Conservation (phyloP, 2,888 invertebrate genomes). For the Corbicula japonica region DNA sequence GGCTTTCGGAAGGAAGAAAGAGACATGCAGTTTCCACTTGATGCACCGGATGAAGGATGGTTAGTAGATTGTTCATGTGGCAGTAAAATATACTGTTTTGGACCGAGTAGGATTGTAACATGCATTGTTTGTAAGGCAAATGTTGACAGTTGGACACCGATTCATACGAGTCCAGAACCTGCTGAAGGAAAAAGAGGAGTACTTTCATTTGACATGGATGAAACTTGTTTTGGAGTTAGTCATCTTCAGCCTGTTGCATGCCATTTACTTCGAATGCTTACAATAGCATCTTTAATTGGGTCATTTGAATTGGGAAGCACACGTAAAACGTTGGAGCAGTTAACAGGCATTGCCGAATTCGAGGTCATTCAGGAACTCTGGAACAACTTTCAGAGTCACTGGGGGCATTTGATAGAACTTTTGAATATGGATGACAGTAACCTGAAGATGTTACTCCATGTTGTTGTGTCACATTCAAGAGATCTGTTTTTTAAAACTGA, state of each 20-base stretch:
- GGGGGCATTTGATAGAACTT: background rate
- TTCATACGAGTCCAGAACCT: too few species aligned
- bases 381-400: conserved; percentile 16
- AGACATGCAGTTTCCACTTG: too few species aligned
- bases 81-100: too few species aligned
- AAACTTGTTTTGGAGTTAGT: too few species aligned
- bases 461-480: background rate
- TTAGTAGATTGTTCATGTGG: too few species aligned
- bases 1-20: background rate
- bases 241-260: background rate
- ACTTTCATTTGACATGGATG: too few species aligned
- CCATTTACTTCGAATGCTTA: background rate
- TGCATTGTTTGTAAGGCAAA: too few species aligned
- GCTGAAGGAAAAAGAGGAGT: too few species aligned
- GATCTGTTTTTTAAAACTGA: conserved; percentile 15
- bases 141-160: too few species aligned
- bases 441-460: conserved; percentile 29
- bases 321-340: background rate
- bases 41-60: too few species aligned
- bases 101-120: too few species aligned
- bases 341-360: background rate
- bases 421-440: conserved; percentile 19
- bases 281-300: background rate
- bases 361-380: background rate
- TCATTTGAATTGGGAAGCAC: background rate